Evolutionary conservation across 2,888 invertebrate genomes (phyloP), one percentile per base, ranked within the genome.

Genomic region (Polydesmus complanatus): DNA sequence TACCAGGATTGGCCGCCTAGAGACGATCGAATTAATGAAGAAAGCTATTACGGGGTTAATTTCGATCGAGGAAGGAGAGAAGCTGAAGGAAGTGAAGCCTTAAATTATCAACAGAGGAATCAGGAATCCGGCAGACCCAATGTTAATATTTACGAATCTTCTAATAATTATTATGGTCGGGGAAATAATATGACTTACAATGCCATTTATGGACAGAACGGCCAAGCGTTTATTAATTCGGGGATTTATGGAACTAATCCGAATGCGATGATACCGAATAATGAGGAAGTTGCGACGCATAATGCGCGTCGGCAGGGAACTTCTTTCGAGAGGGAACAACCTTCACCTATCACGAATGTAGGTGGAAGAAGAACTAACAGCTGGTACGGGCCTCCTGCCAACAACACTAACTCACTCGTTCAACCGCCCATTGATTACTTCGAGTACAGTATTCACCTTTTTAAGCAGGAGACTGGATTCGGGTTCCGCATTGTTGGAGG

Each of bases 401-500:
- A 26, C 26, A 48, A 27, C 50, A 58, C 25, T 19, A 47, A 49
- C 21, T 50, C 49, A 58, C 50, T 51, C 22, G n/a, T n/a, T n/a
- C 37, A 37, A 14, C 53, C 58, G 3, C 57, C 57, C 14, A 25
- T 25, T 22, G 64, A 71, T 73, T 64, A 75, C 69, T 80, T 84
- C 52, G 85, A 86, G 68, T 82, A 87, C 66, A 75, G 83, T 61
- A 85, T 96, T 8, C 86, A 88, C 0, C 76, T 97, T 58, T 85
- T 87, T 55, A 81, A 93, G n/a, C 90, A 92, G 68, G 87, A 90
- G 48, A 85, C 86, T 61, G 97, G 97, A 1, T 98, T 98, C 78
- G 98, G 97, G 8, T 98, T 98, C 78, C 82, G 97, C 64, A 94
- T 98, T 71, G 90, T 97, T 37, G 97, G 97, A 23, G 98, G 98